These are phyloP conservation scores for Bombus consobrinus DNA, from an alignment of 1,140 invertebrate species.

Conservation along the genomic window DNA sequence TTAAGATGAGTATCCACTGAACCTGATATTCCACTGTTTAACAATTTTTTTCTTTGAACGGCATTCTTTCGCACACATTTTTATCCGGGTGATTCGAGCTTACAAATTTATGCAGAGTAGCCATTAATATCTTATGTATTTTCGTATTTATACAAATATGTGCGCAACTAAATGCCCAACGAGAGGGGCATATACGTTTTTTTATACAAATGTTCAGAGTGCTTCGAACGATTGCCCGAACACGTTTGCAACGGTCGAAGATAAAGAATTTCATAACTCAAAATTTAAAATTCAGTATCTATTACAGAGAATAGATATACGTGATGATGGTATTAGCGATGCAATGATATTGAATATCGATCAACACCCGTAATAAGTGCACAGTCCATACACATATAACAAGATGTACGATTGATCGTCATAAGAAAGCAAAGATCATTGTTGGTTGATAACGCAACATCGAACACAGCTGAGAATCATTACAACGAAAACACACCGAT, in stretches of 20 bases:
- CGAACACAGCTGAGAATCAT: conserved; percentile 69
- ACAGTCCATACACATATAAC: conserved; percentile 20
- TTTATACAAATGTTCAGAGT: neutral
- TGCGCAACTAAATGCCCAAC: neutral
- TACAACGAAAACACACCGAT: conserved; percentile 72
- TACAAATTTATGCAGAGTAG: neutral
- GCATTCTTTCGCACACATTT: neutral
- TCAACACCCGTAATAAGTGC: neutral
- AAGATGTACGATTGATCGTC: neutral
- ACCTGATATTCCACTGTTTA: neutral
- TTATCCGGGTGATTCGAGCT: conserved; percentile 39
- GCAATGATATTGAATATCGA: neutral
- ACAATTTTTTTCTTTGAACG: neutral
- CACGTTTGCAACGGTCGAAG: neutral
- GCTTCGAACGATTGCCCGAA: neutral
- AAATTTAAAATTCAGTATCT: neutral
- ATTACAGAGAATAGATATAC: neutral
- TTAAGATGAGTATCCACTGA: conserved; percentile 13
- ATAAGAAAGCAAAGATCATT: conserved; percentile 47
- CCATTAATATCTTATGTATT: neutral
- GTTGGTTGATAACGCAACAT: conserved; percentile 67
- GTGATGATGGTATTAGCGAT: neutral
- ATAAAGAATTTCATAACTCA: neutral
- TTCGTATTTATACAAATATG: neutral
- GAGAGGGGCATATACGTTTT: neutral